These are phyloP conservation scores for Drosophila jambulina DNA, from an alignment of 1,140 invertebrate genomes.

Conservation along the genomic window DNA sequence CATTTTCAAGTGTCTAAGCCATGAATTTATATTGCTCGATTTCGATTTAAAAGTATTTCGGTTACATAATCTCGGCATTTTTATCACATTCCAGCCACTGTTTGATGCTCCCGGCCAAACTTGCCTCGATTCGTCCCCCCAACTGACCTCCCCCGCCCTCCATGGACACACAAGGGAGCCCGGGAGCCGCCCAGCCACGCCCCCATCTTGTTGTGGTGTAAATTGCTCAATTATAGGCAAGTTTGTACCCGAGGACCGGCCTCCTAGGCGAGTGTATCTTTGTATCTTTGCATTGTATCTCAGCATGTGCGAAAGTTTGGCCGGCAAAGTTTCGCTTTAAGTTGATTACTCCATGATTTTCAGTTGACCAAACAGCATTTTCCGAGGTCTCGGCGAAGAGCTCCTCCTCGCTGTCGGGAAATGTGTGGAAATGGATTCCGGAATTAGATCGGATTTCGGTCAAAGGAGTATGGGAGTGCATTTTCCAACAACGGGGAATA, in stretches of 20 bases:
- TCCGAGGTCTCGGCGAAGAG: slow-evolving; percentile 37
- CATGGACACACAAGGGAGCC: not conserved
- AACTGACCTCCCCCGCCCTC: slow-evolving; percentile 5
- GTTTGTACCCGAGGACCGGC: slow-evolving; percentile 18
- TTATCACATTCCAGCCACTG: slow-evolving; percentile 75
- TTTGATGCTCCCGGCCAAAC: slow-evolving; percentile 56
- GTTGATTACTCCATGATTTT: slow-evolving; percentile 73
- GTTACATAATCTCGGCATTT: slow-evolving; percentile 80
- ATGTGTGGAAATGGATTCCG: slow-evolving; percentile 8
- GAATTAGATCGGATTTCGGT: slow-evolving; percentile 5
- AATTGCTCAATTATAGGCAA: slow-evolving; percentile 81
- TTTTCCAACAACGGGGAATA: not conserved
- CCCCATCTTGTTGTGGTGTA: slow-evolving; percentile 69
- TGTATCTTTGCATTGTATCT: slow-evolving; percentile 32
- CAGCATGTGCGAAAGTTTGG: slow-evolving; percentile 49
- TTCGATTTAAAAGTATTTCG: slow-evolving; percentile 83
- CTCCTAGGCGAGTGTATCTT: slow-evolving; percentile 4
- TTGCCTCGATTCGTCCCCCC: slow-evolving; percentile 21
- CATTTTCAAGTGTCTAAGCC: slow-evolving; percentile 77
- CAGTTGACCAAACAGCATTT: slow-evolving; percentile 53
- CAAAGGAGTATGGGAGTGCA: slow-evolving; percentile 5
- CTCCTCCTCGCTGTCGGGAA: slow-evolving; percentile 12
- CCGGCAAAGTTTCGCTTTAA: slow-evolving; percentile 67
- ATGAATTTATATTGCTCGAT: slow-evolving; percentile 83
- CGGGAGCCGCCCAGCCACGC: slow-evolving; percentile 7